Evolutionary conservation across 2,113 vertebrate genomes (phyloP).

Genomic region (Eubucco bourcierii): DNA sequence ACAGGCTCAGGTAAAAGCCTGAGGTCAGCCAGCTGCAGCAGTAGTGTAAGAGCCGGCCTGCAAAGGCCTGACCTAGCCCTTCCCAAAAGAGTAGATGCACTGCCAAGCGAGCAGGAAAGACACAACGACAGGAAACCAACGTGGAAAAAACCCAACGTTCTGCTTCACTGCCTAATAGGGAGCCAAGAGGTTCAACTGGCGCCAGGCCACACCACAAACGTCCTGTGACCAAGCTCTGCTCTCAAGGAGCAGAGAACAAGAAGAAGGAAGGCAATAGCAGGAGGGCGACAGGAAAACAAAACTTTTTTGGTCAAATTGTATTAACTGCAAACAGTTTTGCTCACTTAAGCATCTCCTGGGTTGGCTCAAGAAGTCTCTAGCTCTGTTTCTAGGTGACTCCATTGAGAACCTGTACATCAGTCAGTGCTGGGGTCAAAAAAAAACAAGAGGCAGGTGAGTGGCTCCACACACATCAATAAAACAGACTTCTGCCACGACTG

Average conservation of each 20-base stretch:
- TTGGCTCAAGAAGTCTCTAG: neutral
- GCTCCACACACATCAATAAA: neutral
- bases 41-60: neutral
- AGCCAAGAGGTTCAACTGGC: slow-evolving; percentile 25
- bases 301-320: neutral
- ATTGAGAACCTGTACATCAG: neutral
- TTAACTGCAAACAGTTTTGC: neutral
- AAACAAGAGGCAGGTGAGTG: neutral
- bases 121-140: neutral
- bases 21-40: neutral
- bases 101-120: neutral
- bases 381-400: neutral
- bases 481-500: neutral
- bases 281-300: neutral
- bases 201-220: slow-evolving; percentile 19
- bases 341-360: neutral
- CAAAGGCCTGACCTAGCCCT: neutral
- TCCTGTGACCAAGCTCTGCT: slow-evolving; percentile 17
- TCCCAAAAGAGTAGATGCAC: neutral
- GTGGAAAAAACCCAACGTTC: neutral
- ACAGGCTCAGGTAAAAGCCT: neutral
- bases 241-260: neutral
- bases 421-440: fast-evolving
- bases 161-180: slow-evolving; percentile 28
- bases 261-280: neutral